Conservation (phyloP, 1,140 invertebrate species). For the Gryllus bimaculatus region DNA sequence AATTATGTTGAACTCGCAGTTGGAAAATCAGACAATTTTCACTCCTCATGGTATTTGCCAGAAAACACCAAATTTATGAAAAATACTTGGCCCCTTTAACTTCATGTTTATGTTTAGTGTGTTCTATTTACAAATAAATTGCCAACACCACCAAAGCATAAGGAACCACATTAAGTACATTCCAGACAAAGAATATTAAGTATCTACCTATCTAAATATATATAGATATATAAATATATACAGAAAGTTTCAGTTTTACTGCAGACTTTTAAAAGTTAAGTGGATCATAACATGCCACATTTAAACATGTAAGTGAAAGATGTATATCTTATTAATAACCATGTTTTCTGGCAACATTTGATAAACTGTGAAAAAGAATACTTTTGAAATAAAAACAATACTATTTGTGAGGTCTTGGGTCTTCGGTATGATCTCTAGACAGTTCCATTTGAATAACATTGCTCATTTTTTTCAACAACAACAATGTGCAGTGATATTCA, state of each 20-base stretch:
- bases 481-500: not conserved
- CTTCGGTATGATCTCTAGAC: not conserved
- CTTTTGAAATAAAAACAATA: not conserved
- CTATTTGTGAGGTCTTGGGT: not conserved
- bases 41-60: not conserved
- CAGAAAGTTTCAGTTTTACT: not conserved
- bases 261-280: not conserved
- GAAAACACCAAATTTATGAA: not conserved
- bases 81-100: too few relatives aligned
- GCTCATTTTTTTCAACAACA: not conserved
- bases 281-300: not conserved
- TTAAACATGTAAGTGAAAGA: not conserved
- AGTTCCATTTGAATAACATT: conserved; percentile 1
- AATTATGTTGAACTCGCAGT: too few relatives aligned
- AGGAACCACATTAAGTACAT: not conserved
- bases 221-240: not conserved
- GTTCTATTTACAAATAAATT: not conserved
- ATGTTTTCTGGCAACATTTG: too few relatives aligned
- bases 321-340: not conserved
- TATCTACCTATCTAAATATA: not conserved
- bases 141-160: not conserved
- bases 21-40: not conserved
- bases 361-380: not conserved
- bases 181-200: not conserved
- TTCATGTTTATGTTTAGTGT: too few relatives aligned